Conservation (phyloP, 2,113 vertebrate species). For the Scophthalmus maximus region DNA sequence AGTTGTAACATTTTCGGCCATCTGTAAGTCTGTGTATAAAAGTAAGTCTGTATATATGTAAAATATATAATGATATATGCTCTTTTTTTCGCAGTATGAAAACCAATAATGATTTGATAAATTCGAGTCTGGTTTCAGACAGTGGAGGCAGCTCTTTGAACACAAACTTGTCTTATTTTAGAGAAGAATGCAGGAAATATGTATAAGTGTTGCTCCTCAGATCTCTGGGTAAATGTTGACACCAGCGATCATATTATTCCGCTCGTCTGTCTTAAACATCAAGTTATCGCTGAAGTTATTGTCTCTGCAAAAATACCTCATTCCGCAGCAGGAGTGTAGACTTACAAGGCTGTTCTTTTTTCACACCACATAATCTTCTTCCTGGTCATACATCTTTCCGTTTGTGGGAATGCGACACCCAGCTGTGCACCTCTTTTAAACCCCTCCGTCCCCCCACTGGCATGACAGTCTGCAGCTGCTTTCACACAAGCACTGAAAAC, state of each 20-base stretch:
- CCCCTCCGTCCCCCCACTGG: conserved; percentile 53
- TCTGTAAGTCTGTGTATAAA: neutral
- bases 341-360: conserved; percentile 57
- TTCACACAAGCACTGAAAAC: neutral
- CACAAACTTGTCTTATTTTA: conserved; percentile 34
- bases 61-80: too few species aligned
- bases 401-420: conserved; percentile 56
- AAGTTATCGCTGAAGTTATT: conserved; percentile 43
- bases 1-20: conserved; percentile 24
- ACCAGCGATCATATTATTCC: conserved; percentile 56
- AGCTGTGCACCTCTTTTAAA: conserved; percentile 63
- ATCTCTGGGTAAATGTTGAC: conserved; percentile 48
- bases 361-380: conserved; percentile 45
- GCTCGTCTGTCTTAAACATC: conserved; percentile 40
- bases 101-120: conserved; percentile 12
- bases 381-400: conserved; percentile 41
- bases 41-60: too few species aligned
- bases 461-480: conserved; percentile 43
- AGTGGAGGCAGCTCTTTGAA: conserved; percentile 41
- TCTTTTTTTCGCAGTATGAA: conserved; percentile 23
- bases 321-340: conserved; percentile 46
- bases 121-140: conserved; percentile 4
- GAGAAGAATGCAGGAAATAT: conserved; percentile 35
- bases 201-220: conserved; percentile 45
- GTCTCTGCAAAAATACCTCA: conserved; percentile 60